Percentiles rank a stretch among this genome's conserved stretches.
Conservation (phyloP, 2,113 vertebrate species). For the Sisor rabdophorus region DNA sequence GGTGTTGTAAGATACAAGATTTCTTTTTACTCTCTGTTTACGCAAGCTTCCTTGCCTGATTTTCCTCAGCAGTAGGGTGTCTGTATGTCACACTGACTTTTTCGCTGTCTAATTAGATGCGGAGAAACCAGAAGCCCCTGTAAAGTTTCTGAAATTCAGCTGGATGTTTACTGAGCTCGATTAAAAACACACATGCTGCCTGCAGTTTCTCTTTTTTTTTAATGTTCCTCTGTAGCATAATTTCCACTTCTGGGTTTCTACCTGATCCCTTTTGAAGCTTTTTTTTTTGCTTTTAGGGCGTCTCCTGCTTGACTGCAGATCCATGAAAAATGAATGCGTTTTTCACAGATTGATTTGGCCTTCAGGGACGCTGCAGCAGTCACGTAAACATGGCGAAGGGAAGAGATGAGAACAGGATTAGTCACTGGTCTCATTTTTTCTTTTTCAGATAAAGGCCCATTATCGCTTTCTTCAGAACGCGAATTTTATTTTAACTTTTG, state of each 20-base stretch:
- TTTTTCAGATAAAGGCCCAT: neutral
- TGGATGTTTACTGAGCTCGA: neutral
- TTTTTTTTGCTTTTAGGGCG: conserved; percentile 3
- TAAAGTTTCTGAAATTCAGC: neutral
- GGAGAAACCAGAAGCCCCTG: neutral
- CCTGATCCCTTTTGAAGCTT: conserved; percentile 19
- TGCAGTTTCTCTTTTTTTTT: neutral
- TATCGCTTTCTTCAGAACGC: no score
- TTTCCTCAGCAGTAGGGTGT: neutral
- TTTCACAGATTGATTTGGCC: conserved; percentile 7
- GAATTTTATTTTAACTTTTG: no score
- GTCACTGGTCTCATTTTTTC: neutral
- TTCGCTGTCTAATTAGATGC: conserved; percentile 19
- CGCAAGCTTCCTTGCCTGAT: neutral
- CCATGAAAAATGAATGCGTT: conserved; percentile 35
- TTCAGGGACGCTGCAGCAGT: neutral
- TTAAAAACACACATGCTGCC: no score
- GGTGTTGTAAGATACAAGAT: neutral
- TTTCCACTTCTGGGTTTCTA: neutral
- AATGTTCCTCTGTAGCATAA: neutral
- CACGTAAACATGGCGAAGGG: neutral
- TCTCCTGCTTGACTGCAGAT: neutral
- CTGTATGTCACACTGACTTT: neutral
- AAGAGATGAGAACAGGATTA: neutral
- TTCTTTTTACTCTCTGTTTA: neutral